Evolutionary conservation across 2,888 invertebrate species (phyloP), one percentile per base, ranked within the genome.

Genomic region (Volucella zonaria): DNA sequence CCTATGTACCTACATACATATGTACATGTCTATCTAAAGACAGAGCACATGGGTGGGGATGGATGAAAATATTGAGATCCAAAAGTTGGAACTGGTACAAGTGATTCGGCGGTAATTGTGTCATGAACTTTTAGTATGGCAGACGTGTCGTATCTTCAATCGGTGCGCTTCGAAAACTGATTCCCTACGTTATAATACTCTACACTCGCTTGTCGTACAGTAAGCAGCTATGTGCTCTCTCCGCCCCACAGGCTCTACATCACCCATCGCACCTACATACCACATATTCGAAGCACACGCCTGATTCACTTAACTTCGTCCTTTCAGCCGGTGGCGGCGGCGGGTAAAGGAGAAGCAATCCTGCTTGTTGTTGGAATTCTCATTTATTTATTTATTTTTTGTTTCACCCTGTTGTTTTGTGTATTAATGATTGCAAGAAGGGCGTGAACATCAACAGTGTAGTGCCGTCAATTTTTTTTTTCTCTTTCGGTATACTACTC

Each of bases 121-220:
- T 89, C 89, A 89, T 89, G 89, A 89, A 89, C 89, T 89, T 88
- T 87, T 87, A 87, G 87, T 76, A 86, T 79, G 87, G 88, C 88
- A 87, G 89, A 88, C 91, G 90, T 90, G 90, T 89, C 89, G 87
- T 91, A 91, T 90, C 90, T 90, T 86, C 87, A 90, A 91, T 91
- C 91, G 88, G 88, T 64, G 58, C 71, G 81, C 73, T 77, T 76
- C 75, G 76, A 85, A 77, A 77, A 85, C 76, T 76, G 71, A 76
- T 80, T 71, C 71, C 31, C 83, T 71, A 67, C 83, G 83, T 85
- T 81, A 85, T 80, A 31, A 31, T 6, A 31, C 6, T 31, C 31
- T 31, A 76, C 66, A 81, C 76, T 85, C 71, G 81, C 71, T 59
- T 59, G 45, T 66, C 54, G 61, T 82, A 77, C 66, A 71, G 59